Conservation (phyloP, 2,888 invertebrate species). For the Teleiodes luculella region DNA sequence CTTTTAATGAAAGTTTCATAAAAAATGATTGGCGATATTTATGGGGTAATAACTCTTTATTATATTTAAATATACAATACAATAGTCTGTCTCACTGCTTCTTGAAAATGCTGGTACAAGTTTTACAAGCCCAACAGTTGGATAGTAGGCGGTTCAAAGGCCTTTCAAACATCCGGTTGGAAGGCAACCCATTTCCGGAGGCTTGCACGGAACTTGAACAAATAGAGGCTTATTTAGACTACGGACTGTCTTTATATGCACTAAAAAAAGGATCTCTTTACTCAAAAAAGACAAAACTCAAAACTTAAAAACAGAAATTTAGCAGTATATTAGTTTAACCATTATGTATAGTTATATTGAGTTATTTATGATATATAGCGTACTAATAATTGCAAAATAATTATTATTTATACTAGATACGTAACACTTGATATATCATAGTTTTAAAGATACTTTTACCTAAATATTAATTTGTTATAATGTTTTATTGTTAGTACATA, state of each 20-base stretch:
- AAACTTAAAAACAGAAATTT: too few species aligned
- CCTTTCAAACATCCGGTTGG: background rate
- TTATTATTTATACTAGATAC: too few species aligned
- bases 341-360: too few species aligned
- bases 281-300: too few species aligned
- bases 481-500: too few species aligned
- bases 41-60: slow-evolving; percentile 32
- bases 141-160: background rate
- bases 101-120: slow-evolving; percentile 28
- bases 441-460: too few species aligned
- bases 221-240: background rate
- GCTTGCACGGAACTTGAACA: background rate
- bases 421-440: too few species aligned
- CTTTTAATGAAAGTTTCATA: background rate
- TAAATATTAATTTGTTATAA: too few species aligned
- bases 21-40: slow-evolving; percentile 18
- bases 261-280: too few species aligned
- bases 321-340: too few species aligned
- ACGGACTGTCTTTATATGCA: background rate
- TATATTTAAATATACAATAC: slow-evolving; percentile 34
- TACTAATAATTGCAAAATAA: too few species aligned
- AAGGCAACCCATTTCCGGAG: background rate
- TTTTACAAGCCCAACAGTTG: slow-evolving; percentile 29
- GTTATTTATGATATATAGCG: too few species aligned
- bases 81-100: slow-evolving; percentile 32